These are phyloP conservation scores for Trichogramma pretiosum DNA, from an alignment of 1,140 invertebrate genomes.

Conservation along the genomic window DNA sequence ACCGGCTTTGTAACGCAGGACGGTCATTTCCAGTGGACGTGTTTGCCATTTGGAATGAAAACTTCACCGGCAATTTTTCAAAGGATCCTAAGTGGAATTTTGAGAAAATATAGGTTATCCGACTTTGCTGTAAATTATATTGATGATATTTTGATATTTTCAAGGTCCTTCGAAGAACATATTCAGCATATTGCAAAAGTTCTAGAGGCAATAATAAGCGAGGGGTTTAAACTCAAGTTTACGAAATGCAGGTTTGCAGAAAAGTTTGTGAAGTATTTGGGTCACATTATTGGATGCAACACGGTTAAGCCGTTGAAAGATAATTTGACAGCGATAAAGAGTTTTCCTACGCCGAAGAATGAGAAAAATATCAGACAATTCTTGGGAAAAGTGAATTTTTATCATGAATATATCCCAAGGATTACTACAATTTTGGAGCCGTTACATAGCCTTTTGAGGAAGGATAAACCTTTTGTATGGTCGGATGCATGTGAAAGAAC, in stretches of 20 bases:
- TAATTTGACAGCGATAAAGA: background rate
- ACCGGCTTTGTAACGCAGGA: no score
- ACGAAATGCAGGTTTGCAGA: background rate
- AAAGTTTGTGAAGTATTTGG: background rate
- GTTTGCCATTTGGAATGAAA: no score
- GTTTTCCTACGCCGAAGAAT: background rate
- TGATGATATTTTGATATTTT: background rate
- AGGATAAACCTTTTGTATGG: no score
- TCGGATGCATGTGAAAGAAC: no score
- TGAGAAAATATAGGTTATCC: conserved; percentile 1
- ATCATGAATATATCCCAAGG: no score
- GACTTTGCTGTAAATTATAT: no score
- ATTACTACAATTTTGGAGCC: no score
- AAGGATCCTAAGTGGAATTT: background rate
- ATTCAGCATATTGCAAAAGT: background rate
- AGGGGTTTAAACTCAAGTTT: background rate
- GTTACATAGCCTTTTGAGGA: no score
- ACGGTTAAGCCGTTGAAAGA: background rate
- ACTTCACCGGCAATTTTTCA: conserved; percentile 1
- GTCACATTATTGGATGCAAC: background rate
- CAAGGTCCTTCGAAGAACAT: background rate
- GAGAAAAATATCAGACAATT: background rate
- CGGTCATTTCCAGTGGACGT: no score
- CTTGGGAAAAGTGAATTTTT: no score
- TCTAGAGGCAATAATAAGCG: background rate